Evolutionary conservation across 2,888 invertebrate genomes (phyloP).

Genomic region (Molanna angustata): DNA sequence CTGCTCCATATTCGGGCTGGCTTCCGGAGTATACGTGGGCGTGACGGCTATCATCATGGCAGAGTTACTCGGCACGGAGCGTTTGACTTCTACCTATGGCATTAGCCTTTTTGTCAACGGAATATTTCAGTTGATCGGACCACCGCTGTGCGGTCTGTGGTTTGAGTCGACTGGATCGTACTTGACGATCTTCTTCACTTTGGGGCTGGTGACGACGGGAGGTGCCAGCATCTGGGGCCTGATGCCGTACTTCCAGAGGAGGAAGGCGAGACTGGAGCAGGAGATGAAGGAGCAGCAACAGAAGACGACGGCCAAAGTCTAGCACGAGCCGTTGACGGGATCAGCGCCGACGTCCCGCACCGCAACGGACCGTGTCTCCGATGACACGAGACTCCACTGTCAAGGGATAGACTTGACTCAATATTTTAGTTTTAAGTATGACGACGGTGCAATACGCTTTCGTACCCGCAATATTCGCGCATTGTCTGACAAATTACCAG

Average conservation of each 20-base stretch:
- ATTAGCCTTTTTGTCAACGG: constrained; percentile 84
- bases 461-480: too few relatives aligned
- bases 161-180: constrained; percentile 63
- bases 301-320: not conserved
- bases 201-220: constrained; percentile 69
- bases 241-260: constrained; percentile 65
- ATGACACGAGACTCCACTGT: not conserved
- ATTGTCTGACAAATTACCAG: too few relatives aligned
- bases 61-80: constrained; percentile 79
- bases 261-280: constrained; percentile 25
- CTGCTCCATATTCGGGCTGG: constrained; percentile 76
- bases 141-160: constrained; percentile 78
- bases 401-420: too few relatives aligned
- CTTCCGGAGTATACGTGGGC: constrained; percentile 82
- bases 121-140: constrained; percentile 75
- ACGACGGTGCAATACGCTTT: too few relatives aligned
- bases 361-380: not conserved
- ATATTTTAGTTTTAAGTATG: too few relatives aligned
- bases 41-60: constrained; percentile 87
- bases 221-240: constrained; percentile 75
- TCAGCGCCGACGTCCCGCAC: not conserved
- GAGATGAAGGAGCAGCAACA: too few relatives aligned
- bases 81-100: constrained; percentile 82
- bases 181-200: constrained; percentile 67
- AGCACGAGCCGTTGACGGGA: not conserved